Base-by-base conservation (phyloP, 1,140 invertebrate species). In the Drosophila tsacasi region DNA sequence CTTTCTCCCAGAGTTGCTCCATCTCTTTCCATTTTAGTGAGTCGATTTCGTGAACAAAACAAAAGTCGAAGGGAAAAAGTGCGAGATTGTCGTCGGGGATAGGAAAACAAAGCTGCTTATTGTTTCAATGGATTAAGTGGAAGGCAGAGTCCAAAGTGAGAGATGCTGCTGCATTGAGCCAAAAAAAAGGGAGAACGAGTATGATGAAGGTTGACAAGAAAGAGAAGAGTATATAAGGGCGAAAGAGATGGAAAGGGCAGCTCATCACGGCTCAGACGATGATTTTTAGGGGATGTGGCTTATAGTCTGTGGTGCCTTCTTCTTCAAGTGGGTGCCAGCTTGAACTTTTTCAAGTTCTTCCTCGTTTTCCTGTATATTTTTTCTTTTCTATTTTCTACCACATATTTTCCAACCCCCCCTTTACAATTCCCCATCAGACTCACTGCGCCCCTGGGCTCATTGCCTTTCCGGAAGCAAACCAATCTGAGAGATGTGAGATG, bases 41-140 rank as follows among this genome's bases (percentile, higher is more conserved):
- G 62, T 21, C 44, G 30, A 23, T n/a, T n/a, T n/a, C n/a, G n/a
- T n/a, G n/a, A 50, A 65, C n/a, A 49, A 76, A 57, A 77, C 64
- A 68, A 73, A 68, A 77, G 74, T 67, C 55, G 50, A n/a, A 68
- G 32, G 59, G 57, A 35, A 67, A 64, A 68, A 68, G 74, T 68
- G 73, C 64, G 64, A 77, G 54, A 61, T 63, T 76, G 68, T 52
- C 54, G 46, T 59, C 74, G 75, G 57, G 54, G 58, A 72, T 73
- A 67, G 76, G 50, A 79, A 79, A 79, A 80, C 78, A 80, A 80
- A 80, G 78, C 71, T 54, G 63, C 76, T 80, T 80, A 80, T 79
- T 80, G 78, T 79, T 80, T 80, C 76, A 80, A 80, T 80, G 78
- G 78, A 80, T 79, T 79, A 75, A 79, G 69, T 68, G 35, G 65